phyloP scores from a whole-genome alignment of 2,888 invertebrate genomes.

The Catonia carolina region DNA sequence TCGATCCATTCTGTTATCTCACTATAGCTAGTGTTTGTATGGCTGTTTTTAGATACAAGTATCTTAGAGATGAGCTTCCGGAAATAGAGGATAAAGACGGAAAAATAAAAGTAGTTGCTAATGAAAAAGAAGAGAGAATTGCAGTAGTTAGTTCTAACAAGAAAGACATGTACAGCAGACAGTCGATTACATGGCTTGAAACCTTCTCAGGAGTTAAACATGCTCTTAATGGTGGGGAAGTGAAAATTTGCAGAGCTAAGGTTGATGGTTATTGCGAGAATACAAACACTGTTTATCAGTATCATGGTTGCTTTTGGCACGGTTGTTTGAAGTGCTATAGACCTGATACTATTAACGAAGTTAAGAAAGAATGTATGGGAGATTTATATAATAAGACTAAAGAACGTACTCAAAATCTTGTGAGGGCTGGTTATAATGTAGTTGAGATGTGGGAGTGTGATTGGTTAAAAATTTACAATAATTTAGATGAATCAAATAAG shows the following conservation, averaged over 20 bases:
- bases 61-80: slow-evolving; percentile 31
- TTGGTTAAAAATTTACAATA: slow-evolving; percentile 19
- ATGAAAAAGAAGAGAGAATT: slow-evolving; percentile 12
- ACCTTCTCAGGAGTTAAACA: not conserved
- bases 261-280: slow-evolving; percentile 29
- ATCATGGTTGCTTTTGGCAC: slow-evolving; percentile 28
- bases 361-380: not conserved
- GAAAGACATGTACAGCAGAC: not conserved
- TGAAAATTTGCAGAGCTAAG: slow-evolving; percentile 22
- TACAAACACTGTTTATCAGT: slow-evolving; percentile 24
- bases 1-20: slow-evolving; percentile 35
- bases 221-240: not conserved
- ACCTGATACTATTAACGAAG: slow-evolving; percentile 7
- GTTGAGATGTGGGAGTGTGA: slow-evolving; percentile 30
- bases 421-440: slow-evolving; percentile 20
- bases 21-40: slow-evolving; percentile 36
- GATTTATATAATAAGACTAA: not conserved
- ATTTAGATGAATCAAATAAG: not conserved
- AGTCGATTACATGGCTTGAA: not conserved
- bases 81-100: too few relatives aligned
- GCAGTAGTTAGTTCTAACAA: not conserved
- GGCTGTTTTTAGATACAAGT: slow-evolving; percentile 29
- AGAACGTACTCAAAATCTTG: slow-evolving; percentile 13
- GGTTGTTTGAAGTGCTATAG: slow-evolving; percentile 20
- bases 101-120: too few relatives aligned